Evolutionary conservation across 2,797 vertebrate species (phyloP), one percentile per base, ranked within the genome.

Genomic region (Chiloscyllium punctatum): DNA sequence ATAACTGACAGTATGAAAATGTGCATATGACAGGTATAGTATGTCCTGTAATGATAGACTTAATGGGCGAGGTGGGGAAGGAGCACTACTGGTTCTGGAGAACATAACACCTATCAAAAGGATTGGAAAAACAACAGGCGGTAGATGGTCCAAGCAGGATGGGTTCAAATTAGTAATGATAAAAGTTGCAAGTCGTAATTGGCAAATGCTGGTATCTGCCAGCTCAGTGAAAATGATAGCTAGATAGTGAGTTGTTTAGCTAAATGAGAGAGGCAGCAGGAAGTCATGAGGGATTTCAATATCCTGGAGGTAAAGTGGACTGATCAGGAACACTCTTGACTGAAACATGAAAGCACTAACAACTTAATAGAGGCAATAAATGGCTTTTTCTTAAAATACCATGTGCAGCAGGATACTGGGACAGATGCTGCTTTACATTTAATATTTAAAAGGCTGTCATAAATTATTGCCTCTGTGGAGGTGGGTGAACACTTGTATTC

Each of bases 121-220:
- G 88, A 91, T 62, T 68, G 88, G 66, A 91, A 37, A 66, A 91
- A 68, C 88, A 62, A 62, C 57, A 37, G 88, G 88, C n/a, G 57
- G 57, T 91, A 91, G 87, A 91, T 91, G 57, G 57, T 91, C 33
- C 57, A 91, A 91, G 30, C 88, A 91, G 88, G 88, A 91, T 91
- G 88, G 30, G 88, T 91, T 66, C 88, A 91, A 91, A 91, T 91
- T 91, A 91, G 57, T 33, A 66, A 91, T 91, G 88, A 91, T 66
- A 66, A 66, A 66, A 91, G 57, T 91, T 91, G 57, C 57, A 37
- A 62, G 16, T 62, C 21, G 57, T 91, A 91, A 91, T 91, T 91
- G 57, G 88, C 88, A 91, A 90, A 66, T 18, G 33, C 88, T 91
- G 33, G 88, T 21, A 30, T 66, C 88, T 91, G 53, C 88, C 13